Base-by-base conservation (phyloP, 1,140 invertebrate species). In the Megathymus violae region DNA sequence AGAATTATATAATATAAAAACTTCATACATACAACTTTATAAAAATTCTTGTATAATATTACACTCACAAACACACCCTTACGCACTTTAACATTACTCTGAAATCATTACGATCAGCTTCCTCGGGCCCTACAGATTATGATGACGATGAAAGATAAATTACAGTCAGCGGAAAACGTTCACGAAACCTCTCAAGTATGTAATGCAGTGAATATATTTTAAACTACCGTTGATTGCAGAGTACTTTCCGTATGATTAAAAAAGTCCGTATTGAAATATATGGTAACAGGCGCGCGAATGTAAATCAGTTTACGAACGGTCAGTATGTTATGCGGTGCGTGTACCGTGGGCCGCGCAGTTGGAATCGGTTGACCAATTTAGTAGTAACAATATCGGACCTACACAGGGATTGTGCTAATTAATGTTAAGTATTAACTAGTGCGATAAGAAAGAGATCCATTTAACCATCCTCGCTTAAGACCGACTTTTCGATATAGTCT, bases 301-400 rank as follows among this genome's bases (percentile, higher is more conserved):
- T 69, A 69, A 69, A 69, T 69, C 67, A 69, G 22, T 47, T 54
- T 14, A 38, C 16, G 56, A 47, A 31, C 63, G 63, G 63, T 64
- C 63, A 64, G 15, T 64, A 54, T 64, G 63, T 51, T 46, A 59
- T 34, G 40, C 13, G 22, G 31, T 40, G 36, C 15, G 13, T 17
- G 52, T 56, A 56, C 52, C 22, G 52, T 44, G 15, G 52, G 19
- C 38, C 13, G 9, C 51, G 1, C 34, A 17, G 16, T 16, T 51
- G 0, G 14, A n/a, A n/a, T n/a, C n/a, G n/a, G n/a, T n/a, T n/a
- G n/a, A n/a, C n/a, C n/a, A n/a, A n/a, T n/a, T n/a, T n/a, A n/a
- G n/a, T n/a, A n/a, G n/a, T n/a, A n/a, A n/a, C n/a, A n/a, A n/a
- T n/a, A n/a, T n/a, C n/a, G n/a, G n/a, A n/a, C n/a, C n/a, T n/a